A percentile compares a stretch with the other conserved stretches of the same genome.
These are phyloP conservation scores for Epinotia nisella DNA, from an alignment of 2,888 invertebrate species.

Conservation along the genomic window DNA sequence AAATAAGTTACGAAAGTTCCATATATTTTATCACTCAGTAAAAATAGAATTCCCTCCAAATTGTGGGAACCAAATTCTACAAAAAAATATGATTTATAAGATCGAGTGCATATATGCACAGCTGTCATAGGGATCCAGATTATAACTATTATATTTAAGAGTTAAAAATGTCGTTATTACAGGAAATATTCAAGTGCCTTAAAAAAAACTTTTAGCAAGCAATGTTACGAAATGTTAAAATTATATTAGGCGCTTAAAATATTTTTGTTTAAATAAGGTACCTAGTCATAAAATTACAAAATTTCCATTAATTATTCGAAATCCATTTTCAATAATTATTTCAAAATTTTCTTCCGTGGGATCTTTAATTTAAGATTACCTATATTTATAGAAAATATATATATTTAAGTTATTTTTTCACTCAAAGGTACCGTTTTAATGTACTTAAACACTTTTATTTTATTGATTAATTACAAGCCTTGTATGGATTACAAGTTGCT, in stretches of 20 bases:
- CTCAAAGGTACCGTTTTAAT: neutral
- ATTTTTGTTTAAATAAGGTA: neutral
- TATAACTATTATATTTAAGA: neutral
- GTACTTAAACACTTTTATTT: neutral
- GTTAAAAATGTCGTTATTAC: neutral
- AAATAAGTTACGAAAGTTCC: too few species aligned
- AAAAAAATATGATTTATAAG: neutral
- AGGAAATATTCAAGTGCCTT: constrained; percentile 21
- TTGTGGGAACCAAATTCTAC: too few species aligned
- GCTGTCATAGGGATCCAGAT: too few species aligned
- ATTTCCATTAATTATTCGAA: neutral
- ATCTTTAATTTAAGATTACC: too few species aligned
- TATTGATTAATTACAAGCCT: constrained; percentile 20
- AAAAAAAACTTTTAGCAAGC: constrained; percentile 19
- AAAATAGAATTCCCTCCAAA: too few species aligned
- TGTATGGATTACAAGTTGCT: constrained; percentile 26
- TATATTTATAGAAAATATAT: too few species aligned
- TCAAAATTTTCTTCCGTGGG: neutral
- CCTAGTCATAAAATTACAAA: neutral
- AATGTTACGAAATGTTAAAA: constrained; percentile 1
- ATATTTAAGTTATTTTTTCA: too few species aligned
- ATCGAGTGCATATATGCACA: neutral
- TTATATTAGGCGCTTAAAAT: neutral
- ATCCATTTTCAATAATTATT: neutral
- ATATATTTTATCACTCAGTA: too few species aligned